Percentiles rank a stretch among this genome's conserved stretches.
These are phyloP conservation scores for Ceratina japonica DNA, from an alignment of 1,140 invertebrate species.

Conservation along the genomic window DNA sequence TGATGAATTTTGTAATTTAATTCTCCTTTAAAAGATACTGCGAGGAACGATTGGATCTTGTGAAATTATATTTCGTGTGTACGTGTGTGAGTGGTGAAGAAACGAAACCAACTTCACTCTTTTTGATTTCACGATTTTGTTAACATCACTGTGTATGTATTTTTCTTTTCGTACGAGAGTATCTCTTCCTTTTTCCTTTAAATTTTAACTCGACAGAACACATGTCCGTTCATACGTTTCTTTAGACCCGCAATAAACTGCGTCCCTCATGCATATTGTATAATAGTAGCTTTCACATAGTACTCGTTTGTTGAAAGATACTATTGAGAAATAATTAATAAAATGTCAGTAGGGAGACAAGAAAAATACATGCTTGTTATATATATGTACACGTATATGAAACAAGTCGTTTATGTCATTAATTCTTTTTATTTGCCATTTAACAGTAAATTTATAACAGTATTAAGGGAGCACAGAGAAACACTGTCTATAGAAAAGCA, in stretches of 20 bases:
- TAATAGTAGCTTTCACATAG: slow-evolving; percentile 32
- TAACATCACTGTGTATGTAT: not conserved
- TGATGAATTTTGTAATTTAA: not conserved
- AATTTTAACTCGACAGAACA: not conserved
- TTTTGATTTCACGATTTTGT: not conserved
- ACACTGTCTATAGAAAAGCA: slow-evolving; percentile 23
- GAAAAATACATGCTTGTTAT: slow-evolving; percentile 42
- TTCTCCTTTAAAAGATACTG: not conserved
- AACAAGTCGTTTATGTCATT: slow-evolving; percentile 29
- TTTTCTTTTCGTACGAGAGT: not conserved
- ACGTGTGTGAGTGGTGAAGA: not conserved
- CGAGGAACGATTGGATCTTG: not conserved
- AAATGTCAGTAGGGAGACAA: slow-evolving; percentile 28
- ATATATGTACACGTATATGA: not conserved
- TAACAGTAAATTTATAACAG: slow-evolving; percentile 21
- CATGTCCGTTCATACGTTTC: slow-evolving; percentile 8
- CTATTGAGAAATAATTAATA: slow-evolving; percentile 27
- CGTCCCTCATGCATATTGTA: slow-evolving; percentile 8
- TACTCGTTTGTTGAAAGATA: slow-evolving; percentile 35
- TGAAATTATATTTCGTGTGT: not conserved
- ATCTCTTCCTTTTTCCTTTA: not conserved
- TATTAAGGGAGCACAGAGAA: not conserved
- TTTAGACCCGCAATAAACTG: slow-evolving; percentile 28
- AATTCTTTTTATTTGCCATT: slow-evolving; percentile 31
- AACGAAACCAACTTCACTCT: not conserved